phyloP scores from a whole-genome alignment of 2,888 invertebrate species.

The Idaea straminata region DNA sequence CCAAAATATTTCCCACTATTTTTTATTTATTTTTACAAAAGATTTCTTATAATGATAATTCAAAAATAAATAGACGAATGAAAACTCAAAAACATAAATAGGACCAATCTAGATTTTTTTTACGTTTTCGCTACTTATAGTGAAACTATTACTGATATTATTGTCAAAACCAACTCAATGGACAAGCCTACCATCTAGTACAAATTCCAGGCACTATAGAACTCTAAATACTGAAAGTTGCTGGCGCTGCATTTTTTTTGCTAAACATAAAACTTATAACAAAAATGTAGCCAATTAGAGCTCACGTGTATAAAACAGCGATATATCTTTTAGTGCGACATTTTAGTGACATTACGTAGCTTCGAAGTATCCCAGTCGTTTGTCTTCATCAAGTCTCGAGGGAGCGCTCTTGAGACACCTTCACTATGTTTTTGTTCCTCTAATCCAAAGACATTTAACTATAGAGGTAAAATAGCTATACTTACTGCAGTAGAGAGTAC shows the following conservation, averaged over 20 bases:
- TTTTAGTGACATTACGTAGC: constrained; percentile 20
- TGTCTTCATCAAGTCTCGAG: constrained; percentile 30
- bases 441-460: constrained; percentile 1
- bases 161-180: no score
- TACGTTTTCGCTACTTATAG: no score
- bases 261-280: background rate
- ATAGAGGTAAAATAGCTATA: background rate
- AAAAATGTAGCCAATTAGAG: constrained; percentile 6
- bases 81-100: no score
- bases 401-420: constrained; percentile 21
- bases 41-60: no score
- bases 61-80: no score
- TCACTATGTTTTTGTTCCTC: constrained; percentile 11
- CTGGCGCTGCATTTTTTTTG: background rate
- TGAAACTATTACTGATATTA: no score
- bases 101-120: no score
- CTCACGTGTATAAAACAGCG: constrained; percentile 21
- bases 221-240: no score
- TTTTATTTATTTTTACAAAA: no score
- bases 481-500: background rate
- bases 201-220: no score
- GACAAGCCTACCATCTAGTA: no score
- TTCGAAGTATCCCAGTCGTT: constrained; percentile 24
- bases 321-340: constrained; percentile 22
- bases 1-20: no score